Conservation (phyloP, 2,888 invertebrate species). For the Zaprionus lineosus region DNA sequence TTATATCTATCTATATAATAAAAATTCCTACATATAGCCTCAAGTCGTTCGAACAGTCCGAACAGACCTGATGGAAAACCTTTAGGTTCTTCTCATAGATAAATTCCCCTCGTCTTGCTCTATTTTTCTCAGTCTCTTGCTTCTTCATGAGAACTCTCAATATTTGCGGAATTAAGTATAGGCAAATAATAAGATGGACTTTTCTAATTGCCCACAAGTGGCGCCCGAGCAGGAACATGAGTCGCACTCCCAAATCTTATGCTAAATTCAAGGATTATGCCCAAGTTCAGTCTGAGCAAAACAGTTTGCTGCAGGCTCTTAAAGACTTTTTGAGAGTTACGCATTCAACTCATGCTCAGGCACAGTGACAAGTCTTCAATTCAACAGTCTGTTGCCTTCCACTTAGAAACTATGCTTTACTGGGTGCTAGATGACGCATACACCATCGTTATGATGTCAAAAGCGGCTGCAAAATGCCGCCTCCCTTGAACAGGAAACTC, state of each 20-base stretch:
- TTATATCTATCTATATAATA: no score
- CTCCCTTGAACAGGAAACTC: background rate
- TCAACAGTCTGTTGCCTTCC: conserved; percentile 62
- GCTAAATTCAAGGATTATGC: no score
- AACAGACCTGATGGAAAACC: no score
- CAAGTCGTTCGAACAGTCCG: no score
- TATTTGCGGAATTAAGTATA: no score
- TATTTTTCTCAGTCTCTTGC: background rate
- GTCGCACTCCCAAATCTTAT: background rate
- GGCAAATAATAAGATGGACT: no score
- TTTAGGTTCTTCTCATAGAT: no score
- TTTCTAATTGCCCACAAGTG: no score
- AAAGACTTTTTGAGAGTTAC: background rate
- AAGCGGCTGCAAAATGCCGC: conserved; percentile 18
- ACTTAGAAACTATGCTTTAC: conserved; percentile 68
- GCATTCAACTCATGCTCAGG: conserved; percentile 17
- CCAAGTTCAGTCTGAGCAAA: no score
- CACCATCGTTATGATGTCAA: conserved; percentile 57
- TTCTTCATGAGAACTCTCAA: no score
- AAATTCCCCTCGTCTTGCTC: no score
- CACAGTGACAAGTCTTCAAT: conserved; percentile 39
- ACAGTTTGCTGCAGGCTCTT: background rate
- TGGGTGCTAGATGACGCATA: conserved; percentile 75
- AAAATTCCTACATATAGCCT: no score
- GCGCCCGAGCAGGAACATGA: background rate